phyloP scores from a whole-genome alignment of 2,888 invertebrate genomes.

The Noctua janthina region DNA sequence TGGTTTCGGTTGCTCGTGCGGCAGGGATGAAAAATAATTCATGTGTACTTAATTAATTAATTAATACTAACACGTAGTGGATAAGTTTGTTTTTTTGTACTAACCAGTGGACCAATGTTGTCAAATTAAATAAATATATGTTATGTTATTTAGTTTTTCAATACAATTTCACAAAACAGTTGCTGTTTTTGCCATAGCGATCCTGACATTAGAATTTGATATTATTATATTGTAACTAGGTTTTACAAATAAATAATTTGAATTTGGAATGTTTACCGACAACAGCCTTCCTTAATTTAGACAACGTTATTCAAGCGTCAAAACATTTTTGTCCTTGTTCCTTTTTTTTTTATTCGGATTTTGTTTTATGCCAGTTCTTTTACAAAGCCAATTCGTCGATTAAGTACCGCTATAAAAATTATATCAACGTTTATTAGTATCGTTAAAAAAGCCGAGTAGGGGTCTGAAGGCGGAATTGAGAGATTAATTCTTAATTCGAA shows the following conservation, averaged over 20 bases:
- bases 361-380: slow-evolving; percentile 30
- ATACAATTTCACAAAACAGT: neutral
- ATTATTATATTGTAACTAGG: too few relatives aligned
- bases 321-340: neutral
- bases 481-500: slow-evolving; percentile 52
- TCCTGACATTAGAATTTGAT: too few relatives aligned
- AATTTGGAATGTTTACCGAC: neutral
- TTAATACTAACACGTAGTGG: too few relatives aligned
- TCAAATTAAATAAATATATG: too few relatives aligned
- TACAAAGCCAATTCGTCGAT: slow-evolving; percentile 35
- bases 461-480: slow-evolving; percentile 21
- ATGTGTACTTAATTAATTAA: too few relatives aligned
- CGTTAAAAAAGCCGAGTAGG: slow-evolving; percentile 44
- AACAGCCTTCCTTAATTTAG: neutral
- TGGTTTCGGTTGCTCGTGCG: too few relatives aligned
- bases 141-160: neutral
- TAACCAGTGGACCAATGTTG: too few relatives aligned
- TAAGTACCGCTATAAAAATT: slow-evolving; percentile 59
- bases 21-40: too few relatives aligned
- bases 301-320: neutral
- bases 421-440: slow-evolving; percentile 50
- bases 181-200: too few relatives aligned
- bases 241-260: too few relatives aligned
- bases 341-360: neutral
- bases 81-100: too few relatives aligned